These are phyloP conservation scores for Crocallis elinguaria DNA, from an alignment of 2,888 invertebrate species.

Conservation along the genomic window DNA sequence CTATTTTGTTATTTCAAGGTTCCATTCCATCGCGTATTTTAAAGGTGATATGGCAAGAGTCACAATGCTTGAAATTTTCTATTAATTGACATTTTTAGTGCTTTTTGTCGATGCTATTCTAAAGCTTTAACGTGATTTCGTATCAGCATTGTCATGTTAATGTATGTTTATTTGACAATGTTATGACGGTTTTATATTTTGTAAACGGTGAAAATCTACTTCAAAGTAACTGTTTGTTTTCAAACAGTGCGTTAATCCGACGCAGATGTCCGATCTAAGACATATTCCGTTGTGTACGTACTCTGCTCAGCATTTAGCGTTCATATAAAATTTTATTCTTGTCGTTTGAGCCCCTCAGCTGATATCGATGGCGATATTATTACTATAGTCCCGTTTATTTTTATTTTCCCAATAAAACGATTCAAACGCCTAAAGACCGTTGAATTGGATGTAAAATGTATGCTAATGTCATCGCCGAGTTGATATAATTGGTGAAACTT, in stretches of 20 bases:
- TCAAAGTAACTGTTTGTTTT: constrained; percentile 46
- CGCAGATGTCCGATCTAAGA: constrained; percentile 30
- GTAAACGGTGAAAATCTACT: constrained; percentile 45
- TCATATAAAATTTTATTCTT: constrained; percentile 43
- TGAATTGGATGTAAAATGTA: constrained; percentile 73
- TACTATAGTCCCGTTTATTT: constrained; percentile 70
- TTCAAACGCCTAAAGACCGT: constrained; percentile 67
- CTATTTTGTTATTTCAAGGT: constrained; percentile 46
- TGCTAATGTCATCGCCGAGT: constrained; percentile 66
- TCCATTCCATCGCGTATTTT: constrained; percentile 61
- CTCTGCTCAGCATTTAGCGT: constrained; percentile 7
- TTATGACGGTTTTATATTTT: constrained; percentile 53
- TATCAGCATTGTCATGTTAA: constrained; percentile 59
- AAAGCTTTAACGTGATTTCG: constrained; percentile 58
- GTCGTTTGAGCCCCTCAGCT: constrained; percentile 33
- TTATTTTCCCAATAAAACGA: constrained; percentile 73
- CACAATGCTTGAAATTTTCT: constrained; percentile 70
- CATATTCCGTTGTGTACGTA: neutral
- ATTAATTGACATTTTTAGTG: constrained; percentile 76
- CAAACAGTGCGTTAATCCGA: constrained; percentile 38
- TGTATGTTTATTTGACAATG: constrained; percentile 51
- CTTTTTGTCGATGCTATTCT: constrained; percentile 62
- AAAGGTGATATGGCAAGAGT: constrained; percentile 65
- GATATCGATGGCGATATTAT: constrained; percentile 48
- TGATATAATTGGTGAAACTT: constrained; percentile 74